Conservation (phyloP, 2,797 vertebrate species). For the Epinephelus malabaricus region DNA sequence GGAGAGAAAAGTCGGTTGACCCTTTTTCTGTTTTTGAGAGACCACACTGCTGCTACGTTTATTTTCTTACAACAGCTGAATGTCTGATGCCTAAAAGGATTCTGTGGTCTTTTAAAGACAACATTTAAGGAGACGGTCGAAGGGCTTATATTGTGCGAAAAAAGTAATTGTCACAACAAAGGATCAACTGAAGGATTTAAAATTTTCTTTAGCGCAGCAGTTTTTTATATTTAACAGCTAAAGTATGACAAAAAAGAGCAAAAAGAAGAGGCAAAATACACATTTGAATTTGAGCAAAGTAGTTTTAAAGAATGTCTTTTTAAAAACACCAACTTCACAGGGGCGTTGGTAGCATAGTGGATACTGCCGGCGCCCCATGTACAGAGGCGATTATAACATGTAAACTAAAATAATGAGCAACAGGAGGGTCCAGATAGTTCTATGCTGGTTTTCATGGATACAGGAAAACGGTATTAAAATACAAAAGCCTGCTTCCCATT, state of each 20-base stretch:
- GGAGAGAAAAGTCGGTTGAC: neutral
- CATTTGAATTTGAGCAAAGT: too few relatives aligned
- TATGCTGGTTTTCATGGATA: too few relatives aligned
- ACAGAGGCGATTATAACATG: too few relatives aligned
- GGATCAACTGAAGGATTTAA: neutral
- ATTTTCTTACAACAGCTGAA: neutral
- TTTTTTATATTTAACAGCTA: neutral
- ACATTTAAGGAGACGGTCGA: neutral
- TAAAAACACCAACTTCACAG: neutral
- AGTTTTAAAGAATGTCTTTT: neutral
- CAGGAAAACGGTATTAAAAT: too few relatives aligned
- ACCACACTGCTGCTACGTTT: neutral
- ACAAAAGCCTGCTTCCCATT: too few relatives aligned
- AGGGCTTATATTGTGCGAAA: neutral
- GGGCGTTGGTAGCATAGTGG: too few relatives aligned
- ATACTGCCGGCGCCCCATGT: too few relatives aligned
- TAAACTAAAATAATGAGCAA: too few relatives aligned
- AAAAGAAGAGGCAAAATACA: too few relatives aligned
- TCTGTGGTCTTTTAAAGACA: neutral
- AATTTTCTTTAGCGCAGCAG: neutral
- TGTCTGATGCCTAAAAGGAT: too few relatives aligned
- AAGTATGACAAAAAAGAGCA: neutral
- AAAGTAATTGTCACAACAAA: neutral
- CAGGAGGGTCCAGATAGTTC: too few relatives aligned
- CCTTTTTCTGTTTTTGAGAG: neutral